Conservation (phyloP, 2,888 invertebrate genomes). For the Coenonympha glycerion region DNA sequence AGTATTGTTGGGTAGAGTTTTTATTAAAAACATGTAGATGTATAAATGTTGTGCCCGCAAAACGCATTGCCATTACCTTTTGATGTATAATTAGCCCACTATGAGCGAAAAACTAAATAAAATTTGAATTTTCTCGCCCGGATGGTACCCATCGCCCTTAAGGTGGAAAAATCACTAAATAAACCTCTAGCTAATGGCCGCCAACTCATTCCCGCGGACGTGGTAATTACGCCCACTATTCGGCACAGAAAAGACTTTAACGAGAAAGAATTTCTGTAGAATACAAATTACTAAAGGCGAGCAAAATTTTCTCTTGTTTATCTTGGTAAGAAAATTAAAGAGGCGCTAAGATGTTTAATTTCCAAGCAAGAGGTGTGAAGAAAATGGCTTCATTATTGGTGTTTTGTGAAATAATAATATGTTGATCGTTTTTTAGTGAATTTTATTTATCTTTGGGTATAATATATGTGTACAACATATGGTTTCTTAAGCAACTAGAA, state of each 20-base stretch:
- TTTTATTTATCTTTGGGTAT: too few species aligned
- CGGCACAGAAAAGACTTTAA: slow-evolving; percentile 25
- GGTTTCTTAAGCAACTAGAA: too few species aligned
- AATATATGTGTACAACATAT: too few species aligned
- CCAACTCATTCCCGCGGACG: slow-evolving; percentile 23
- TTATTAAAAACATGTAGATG: too few species aligned
- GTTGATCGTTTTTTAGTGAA: background rate
- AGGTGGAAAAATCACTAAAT: slow-evolving; percentile 9
- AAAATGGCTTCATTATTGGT: background rate
- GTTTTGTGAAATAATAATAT: background rate
- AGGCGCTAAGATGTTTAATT: background rate
- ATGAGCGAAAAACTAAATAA: too few species aligned
- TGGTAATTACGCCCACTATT: slow-evolving; percentile 26
- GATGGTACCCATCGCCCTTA: too few species aligned
- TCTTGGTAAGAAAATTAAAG: slow-evolving; percentile 15
- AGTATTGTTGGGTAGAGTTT: too few species aligned
- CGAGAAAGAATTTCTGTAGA: slow-evolving; percentile 29
- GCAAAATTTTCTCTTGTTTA: slow-evolving; percentile 30
- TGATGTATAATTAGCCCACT: too few species aligned
- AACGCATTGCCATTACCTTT: too few species aligned
- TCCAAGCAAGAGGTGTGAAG: background rate
- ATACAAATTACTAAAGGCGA: slow-evolving; percentile 30
- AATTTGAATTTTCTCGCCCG: too few species aligned
- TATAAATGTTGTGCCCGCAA: too few species aligned
- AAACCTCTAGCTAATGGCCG: slow-evolving; percentile 21